Base-by-base conservation (phyloP, 1,140 invertebrate species). In the Drosophila nigrodunni region DNA sequence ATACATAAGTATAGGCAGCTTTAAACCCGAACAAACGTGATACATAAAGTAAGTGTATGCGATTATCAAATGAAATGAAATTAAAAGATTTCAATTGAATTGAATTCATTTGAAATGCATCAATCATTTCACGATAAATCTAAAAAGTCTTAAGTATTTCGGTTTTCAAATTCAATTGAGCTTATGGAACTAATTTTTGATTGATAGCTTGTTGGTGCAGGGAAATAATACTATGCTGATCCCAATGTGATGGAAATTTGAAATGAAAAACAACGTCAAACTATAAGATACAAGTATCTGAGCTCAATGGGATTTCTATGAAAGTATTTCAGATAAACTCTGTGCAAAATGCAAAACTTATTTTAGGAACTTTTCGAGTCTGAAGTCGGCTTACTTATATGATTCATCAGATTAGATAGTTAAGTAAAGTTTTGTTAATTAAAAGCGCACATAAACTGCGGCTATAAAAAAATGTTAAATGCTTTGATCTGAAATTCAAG, bases 101-200 rank as follows among this genome's bases (percentile, higher is more conserved):
- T 15, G 15, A 47, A 77, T 81, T 82, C 44, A 43, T 25, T 52
- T 52, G 11, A 30, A 62, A 30, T 64, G 58, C 80, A 87, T 87
- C 77, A 88, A 87, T 83, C 85, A 87, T 81, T 68, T 58, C 25
- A 41, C 62, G 59, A 52, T 60, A 49, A 65, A 77, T 65, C 78
- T 83, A 34, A 46, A 30, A 58, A 47, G 52, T 58, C 49, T 67
- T 62, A 41, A 21, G 15, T n/a, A 39, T 37, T 39, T 52, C 25
- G 43, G 1, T 64, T 75, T 76, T 9, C 18, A 64, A 44, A 59
- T 72, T 37, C 21, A 85, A 77, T 62, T 71, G 65, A 83, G 75
- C 82, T 81, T 78, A 70, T 79, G 80, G 74, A 82, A 77, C 86
- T 70, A 79, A 87, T 86, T 79, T 82, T 82, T 87, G 82, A 87